These are phyloP conservation scores for Onychomys arenicola DNA, from an alignment of 2,797 vertebrate species.

Conservation along the genomic window DNA sequence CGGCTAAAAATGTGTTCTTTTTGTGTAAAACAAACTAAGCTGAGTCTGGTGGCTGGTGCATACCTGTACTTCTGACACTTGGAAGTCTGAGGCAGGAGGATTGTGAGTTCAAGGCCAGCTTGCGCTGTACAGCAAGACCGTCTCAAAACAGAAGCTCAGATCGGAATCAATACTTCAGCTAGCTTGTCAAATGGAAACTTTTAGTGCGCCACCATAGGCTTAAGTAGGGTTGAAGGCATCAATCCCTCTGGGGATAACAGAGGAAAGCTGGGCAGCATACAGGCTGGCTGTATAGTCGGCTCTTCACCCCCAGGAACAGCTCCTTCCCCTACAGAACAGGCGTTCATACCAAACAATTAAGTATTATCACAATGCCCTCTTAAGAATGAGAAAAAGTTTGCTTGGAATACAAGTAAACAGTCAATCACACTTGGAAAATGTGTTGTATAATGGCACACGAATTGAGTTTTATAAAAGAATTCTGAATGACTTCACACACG, in stretches of 20 bases:
- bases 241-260: background rate
- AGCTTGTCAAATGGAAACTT: slow-evolving; percentile 2
- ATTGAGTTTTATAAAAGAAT: slow-evolving; percentile 11
- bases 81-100: background rate
- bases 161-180: background rate
- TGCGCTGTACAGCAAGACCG: background rate
- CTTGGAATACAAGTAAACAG: slow-evolving; percentile 15
- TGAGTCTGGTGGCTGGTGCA: background rate
- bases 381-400: slow-evolving; percentile 39
- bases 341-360: background rate
- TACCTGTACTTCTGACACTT: background rate
- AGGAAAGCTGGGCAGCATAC: background rate
- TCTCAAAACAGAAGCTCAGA: background rate
- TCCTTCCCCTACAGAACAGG: background rate
- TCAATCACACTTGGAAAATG: background rate
- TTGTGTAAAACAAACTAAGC: slow-evolving; percentile 2
- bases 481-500: background rate
- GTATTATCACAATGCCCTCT: background rate
- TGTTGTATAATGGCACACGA: background rate
- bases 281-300: background rate
- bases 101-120: background rate
- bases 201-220: background rate
- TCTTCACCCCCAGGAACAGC: background rate
- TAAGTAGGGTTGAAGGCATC: background rate
- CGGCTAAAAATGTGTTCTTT: background rate